phyloP scores from a whole-genome alignment of 2,888 invertebrate genomes.

The Agonum fuliginosum region DNA sequence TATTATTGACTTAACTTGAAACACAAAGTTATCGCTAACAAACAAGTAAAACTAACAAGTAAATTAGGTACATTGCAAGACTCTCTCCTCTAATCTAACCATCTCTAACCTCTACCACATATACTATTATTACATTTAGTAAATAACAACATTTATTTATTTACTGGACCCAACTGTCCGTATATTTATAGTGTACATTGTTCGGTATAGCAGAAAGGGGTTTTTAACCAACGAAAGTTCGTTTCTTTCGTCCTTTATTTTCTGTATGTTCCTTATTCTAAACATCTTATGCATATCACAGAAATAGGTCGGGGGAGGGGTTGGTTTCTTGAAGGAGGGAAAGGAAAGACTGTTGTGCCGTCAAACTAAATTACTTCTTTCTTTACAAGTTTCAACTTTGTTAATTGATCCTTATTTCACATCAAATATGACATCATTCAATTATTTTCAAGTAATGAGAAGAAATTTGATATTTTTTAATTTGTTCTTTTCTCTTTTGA shows the following conservation, averaged over 20 bases:
- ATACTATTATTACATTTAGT: slow-evolving; percentile 27
- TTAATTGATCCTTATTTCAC: not conserved
- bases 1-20: slow-evolving; percentile 26
- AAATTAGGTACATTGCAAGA: slow-evolving; percentile 14
- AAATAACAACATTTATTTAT: slow-evolving; percentile 30
- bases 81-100: not conserved
- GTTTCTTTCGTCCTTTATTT: slow-evolving; percentile 9
- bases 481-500: not conserved
- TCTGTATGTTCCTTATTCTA: slow-evolving; percentile 10
- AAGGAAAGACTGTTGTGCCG: slow-evolving; percentile 14
- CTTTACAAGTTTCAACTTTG: not conserved
- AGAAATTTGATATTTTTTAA: not conserved
- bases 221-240: slow-evolving; percentile 23
- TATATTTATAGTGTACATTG: slow-evolving; percentile 25
- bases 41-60: not conserved
- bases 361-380: not conserved
- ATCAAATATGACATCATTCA: not conserved
- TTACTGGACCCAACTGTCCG: slow-evolving; percentile 23
- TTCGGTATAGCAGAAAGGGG: slow-evolving; percentile 31
- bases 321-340: not conserved
- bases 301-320: slow-evolving; percentile 18
- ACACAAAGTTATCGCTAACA: not conserved
- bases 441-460: slow-evolving; percentile 2
- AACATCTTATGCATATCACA: slow-evolving; percentile 49
- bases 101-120: slow-evolving; percentile 28